Evolutionary conservation across 2,797 vertebrate genomes (phyloP).

Genomic region (Neoniphon sammara): DNA sequence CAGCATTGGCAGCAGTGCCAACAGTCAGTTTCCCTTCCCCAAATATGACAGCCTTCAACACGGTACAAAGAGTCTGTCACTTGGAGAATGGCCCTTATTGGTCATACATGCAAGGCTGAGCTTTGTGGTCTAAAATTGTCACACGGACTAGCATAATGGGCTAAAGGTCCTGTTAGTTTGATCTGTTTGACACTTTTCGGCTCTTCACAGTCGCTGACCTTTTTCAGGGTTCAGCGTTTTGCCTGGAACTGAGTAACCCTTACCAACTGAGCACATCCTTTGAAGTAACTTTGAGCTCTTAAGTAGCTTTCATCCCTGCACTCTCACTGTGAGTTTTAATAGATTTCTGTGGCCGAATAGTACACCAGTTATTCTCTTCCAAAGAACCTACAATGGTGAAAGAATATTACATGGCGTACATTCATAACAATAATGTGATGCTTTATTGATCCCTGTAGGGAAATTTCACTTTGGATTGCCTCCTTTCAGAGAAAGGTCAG

Average conservation of each 20-base stretch:
- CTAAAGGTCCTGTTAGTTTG: constrained; percentile 51
- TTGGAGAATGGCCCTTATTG: neutral
- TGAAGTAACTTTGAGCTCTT: constrained; percentile 38
- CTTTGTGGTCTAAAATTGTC: neutral
- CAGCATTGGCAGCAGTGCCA: neutral
- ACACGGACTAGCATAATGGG: neutral
- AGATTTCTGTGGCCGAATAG: constrained; percentile 48
- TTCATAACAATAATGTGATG: constrained; percentile 61
- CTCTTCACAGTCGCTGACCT: constrained; percentile 44
- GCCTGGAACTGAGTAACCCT: constrained; percentile 37
- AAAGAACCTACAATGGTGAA: constrained; percentile 25
- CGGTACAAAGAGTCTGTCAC: neutral
- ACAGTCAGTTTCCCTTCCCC: no score
- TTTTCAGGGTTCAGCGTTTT: constrained; percentile 29
- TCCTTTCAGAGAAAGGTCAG: constrained; percentile 37
- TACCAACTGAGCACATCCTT: constrained; percentile 40
- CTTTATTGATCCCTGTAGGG: constrained; percentile 59
- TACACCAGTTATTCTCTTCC: constrained; percentile 41
- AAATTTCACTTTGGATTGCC: constrained; percentile 41
- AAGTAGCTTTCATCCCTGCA: constrained; percentile 43
- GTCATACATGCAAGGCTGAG: neutral
- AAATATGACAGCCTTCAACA: neutral
- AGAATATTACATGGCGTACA: constrained; percentile 50
- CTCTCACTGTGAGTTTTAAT: constrained; percentile 60
- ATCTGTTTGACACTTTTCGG: constrained; percentile 54